Evolutionary conservation across 2,797 vertebrate species (phyloP).

Genomic region (Gymnopithys bicolor): DNA sequence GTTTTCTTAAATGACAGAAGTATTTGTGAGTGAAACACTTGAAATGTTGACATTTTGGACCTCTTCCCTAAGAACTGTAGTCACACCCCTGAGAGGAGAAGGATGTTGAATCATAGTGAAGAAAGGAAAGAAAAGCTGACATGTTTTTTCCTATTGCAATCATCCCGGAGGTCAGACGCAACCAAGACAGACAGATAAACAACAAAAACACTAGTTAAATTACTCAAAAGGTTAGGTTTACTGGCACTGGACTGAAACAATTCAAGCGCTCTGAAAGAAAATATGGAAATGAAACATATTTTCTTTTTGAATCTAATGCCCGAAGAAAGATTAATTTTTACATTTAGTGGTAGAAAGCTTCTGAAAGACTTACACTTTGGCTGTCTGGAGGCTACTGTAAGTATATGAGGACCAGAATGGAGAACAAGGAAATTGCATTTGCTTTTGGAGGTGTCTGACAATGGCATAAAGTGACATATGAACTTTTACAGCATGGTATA

Average conservation of each 20-base stretch:
- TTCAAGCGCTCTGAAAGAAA: not conserved
- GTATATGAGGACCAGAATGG: not conserved
- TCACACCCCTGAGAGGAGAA: slow-evolving; percentile 54
- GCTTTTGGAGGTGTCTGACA: not conserved
- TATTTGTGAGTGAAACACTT: not conserved
- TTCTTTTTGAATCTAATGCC: not conserved
- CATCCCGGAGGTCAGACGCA: slow-evolving; percentile 23
- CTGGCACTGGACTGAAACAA: not conserved
- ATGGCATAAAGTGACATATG: not conserved
- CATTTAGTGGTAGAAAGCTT: not conserved
- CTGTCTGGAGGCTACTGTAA: not conserved
- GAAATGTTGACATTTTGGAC: slow-evolving; percentile 38
- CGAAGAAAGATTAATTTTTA: not conserved
- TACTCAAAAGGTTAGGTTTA: slow-evolving; percentile 35
- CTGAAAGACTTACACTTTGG: not conserved
- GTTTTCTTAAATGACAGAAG: not conserved
- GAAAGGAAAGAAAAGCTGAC: slow-evolving; percentile 49
- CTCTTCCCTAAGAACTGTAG: slow-evolving; percentile 31
- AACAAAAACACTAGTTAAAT: slow-evolving; percentile 52
- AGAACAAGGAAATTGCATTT: not conserved
- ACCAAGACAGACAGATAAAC: slow-evolving; percentile 42
- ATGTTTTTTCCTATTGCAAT: slow-evolving; percentile 54
- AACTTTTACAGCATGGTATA: not conserved
- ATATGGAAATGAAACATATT: not conserved
- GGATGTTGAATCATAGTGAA: slow-evolving; percentile 62